phyloP scores from a whole-genome alignment of 2,797 vertebrate genomes.

The Tympanoctomys barrerae region DNA sequence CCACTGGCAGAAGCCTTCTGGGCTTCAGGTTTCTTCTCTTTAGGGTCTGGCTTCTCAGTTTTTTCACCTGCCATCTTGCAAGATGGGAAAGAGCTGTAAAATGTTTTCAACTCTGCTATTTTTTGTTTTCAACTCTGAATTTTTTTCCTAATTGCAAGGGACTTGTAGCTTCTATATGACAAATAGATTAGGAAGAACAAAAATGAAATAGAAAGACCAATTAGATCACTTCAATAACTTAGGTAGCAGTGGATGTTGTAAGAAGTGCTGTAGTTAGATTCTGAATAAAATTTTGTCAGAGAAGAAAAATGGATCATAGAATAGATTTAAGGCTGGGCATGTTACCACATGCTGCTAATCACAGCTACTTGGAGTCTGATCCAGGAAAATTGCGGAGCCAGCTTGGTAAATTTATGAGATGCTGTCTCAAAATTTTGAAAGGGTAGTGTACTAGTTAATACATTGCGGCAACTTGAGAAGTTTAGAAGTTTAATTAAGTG shows the following conservation, averaged over 20 bases:
- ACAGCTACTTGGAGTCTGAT: background rate
- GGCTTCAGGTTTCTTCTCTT: no score
- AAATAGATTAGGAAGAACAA: background rate
- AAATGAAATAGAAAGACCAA: background rate
- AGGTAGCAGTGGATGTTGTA: background rate
- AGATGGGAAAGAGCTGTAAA: background rate
- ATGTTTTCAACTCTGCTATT: background rate
- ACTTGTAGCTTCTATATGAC: background rate
- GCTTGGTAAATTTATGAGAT: background rate
- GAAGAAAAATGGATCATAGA: conserved; percentile 20
- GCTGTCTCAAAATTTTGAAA: background rate
- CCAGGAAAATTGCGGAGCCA: background rate
- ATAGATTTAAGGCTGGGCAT: background rate
- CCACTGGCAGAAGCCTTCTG: no score
- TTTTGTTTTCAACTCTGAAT: background rate
- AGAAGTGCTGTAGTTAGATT: background rate
- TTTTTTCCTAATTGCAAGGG: background rate
- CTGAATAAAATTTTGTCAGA: conserved; percentile 34
- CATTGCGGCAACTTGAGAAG: no score
- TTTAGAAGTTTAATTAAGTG: no score
- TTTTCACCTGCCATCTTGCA: no score
- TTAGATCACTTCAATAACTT: conserved; percentile 2
- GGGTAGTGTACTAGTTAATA: no score
- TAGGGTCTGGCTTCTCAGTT: no score
- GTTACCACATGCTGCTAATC: background rate